Base-by-base conservation (phyloP, 2,797 vertebrate genomes). In the Danio tinwini region DNA sequence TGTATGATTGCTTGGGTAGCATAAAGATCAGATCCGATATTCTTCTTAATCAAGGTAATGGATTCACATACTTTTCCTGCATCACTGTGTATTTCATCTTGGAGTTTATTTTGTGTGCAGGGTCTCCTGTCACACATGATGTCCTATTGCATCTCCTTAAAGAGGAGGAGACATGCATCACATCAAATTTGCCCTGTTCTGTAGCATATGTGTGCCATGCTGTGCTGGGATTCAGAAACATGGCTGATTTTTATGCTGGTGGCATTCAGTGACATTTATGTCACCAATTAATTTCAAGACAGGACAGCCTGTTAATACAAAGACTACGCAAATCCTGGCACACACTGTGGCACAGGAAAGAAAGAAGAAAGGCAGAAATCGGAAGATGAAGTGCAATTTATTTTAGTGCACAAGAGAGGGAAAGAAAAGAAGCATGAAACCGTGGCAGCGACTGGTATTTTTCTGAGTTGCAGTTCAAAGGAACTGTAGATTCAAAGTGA, bases 241-340 rank as follows among this genome's bases (percentile, higher is more conserved):
- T 72, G 55, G n/a, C 52, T 75, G 72, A 80, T 76, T 81, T 56
- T 85, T 55, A 79, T 83, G 68, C 75, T 79, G 52, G 74, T 78
- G 74, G 70, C 69, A 81, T 74, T 82, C 72, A 73, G 74, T 85
- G 84, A 81, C 81, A 83, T 83, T 83, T 80, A 73, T 80, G 74
- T 77, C 82, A 76, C 70, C 40, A 74, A 63, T 78, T 73, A 81
- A 78, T 83, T 81, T 55, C 78, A 78, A 71, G 61, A 39, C 81
- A 81, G 74, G 50, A 74, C 63, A 55, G 44, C 40, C 67, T 62
- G 67, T 77, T 80, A 81, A 83, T 76, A 67, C 67, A 17, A 56
- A 83, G 52, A 67, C 68, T 53, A 40, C 40, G 19, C 55, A 76
- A 65, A 47, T 76, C 61, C 73, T 69, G 65, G 58, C 55, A 79